Conservation (phyloP, 1,140 invertebrate genomes). For the Hylaeus volcanicus region DNA sequence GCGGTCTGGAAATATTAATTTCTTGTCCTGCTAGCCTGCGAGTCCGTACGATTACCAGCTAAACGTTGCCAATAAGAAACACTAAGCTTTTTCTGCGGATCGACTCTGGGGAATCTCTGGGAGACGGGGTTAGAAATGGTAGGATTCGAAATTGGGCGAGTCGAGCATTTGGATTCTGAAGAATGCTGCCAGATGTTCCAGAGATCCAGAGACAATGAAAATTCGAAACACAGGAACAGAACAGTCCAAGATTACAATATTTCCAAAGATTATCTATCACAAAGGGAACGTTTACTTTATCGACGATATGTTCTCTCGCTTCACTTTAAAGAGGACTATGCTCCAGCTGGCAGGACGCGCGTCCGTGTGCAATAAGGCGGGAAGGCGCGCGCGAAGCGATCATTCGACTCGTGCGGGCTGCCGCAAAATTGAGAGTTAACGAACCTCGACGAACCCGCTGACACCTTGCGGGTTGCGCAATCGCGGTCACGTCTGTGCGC, state of each 20-base stretch:
- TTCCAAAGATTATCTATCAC: too few species aligned
- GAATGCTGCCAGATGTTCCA: too few species aligned
- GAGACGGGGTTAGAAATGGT: too few species aligned
- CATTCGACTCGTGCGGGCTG: conserved; percentile 58
- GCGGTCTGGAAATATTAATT: conserved; percentile 36
- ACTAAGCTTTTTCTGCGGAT: neutral
- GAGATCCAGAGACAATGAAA: too few species aligned
- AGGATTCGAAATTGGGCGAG: too few species aligned
- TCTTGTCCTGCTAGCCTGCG: neutral
- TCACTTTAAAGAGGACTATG: too few species aligned
- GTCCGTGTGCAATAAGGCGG: neutral
- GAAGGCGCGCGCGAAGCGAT: conserved; percentile 35
- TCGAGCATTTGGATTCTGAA: too few species aligned
- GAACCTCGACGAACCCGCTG: conserved; percentile 70
- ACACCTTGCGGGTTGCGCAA: conserved; percentile 62
- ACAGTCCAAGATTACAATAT: too few species aligned
- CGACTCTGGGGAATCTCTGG: neutral
- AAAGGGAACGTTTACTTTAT: too few species aligned
- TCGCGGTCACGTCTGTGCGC: conserved; percentile 38
- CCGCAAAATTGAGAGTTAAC: conserved; percentile 75
- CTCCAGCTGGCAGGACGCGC: neutral
- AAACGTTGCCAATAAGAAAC: conserved; percentile 12
- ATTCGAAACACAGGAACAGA: too few species aligned
- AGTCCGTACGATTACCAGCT: conserved; percentile 18
- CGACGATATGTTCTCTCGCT: too few species aligned